Percentiles rank a stretch among this genome's conserved stretches.
These are phyloP conservation scores for Criorhina ranunculi DNA, from an alignment of 2,888 invertebrate genomes.

Conservation along the genomic window DNA sequence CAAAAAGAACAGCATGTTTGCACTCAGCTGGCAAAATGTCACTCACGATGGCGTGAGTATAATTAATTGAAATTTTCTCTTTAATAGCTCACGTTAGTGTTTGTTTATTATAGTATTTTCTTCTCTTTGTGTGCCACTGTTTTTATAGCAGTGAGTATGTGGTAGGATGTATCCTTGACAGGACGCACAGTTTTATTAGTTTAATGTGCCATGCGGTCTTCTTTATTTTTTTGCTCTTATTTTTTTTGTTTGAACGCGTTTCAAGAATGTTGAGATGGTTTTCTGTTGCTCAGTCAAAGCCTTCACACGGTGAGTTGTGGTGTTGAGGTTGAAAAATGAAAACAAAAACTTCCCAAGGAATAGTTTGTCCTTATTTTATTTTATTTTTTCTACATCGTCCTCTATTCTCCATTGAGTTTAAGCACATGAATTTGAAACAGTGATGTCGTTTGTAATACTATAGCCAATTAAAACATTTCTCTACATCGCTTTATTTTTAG, in stretches of 20 bases:
- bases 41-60: conserved; percentile 56
- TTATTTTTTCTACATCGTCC: conserved; percentile 10
- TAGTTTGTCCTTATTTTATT: conserved; percentile 55
- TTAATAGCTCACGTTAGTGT: conserved; percentile 55
- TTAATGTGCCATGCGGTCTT: conserved; percentile 50
- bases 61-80: conserved; percentile 71
- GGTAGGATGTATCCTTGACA: conserved; percentile 21
- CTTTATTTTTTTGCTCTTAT: no score
- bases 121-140: conserved; percentile 20
- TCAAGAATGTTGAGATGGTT: conserved; percentile 22
- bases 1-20: conserved; percentile 50
- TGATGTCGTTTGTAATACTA: no score
- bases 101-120: conserved; percentile 37
- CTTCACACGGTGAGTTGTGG: neutral
- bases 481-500: neutral
- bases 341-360: conserved; percentile 25
- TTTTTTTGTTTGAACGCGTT: conserved; percentile 38
- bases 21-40: conserved; percentile 68
- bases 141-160: neutral
- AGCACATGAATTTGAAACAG: no score
- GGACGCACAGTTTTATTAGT: conserved; percentile 59
- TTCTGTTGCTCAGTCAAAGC: conserved; percentile 19
- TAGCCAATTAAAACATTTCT: neutral
- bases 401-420: neutral
- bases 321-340: conserved; percentile 46